phyloP scores from a whole-genome alignment of 2,797 vertebrate species.

The Pristis pectinata region DNA sequence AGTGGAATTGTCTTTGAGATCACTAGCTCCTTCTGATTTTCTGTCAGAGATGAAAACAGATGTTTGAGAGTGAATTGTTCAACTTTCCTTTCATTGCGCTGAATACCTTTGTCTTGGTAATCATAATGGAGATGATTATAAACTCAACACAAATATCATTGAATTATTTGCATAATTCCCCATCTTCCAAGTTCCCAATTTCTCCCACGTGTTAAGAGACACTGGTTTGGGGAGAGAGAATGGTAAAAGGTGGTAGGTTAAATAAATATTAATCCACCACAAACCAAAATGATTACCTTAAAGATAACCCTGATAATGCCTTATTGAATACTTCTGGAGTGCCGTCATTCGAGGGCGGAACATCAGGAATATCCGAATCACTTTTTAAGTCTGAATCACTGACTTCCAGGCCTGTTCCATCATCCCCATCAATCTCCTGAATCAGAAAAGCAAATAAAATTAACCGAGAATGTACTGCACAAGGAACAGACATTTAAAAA shows the following conservation, averaged over 20 bases:
- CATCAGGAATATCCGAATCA: constrained; percentile 71
- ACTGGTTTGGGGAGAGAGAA: neutral
- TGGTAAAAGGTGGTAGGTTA: neutral
- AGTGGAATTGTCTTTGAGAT: neutral
- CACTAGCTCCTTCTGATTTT: neutral
- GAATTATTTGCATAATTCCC: neutral
- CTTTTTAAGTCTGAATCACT: constrained; percentile 69
- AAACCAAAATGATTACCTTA: constrained; percentile 64
- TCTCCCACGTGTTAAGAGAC: neutral
- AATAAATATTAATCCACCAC: neutral
- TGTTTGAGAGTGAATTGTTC: neutral
- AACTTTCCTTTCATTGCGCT: neutral
- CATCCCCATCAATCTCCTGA: constrained; percentile 79
- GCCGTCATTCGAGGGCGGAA: constrained; percentile 70
- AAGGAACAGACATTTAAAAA: constrained; percentile 25
- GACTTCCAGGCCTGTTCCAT: constrained; percentile 60
- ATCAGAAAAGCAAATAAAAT: constrained; percentile 41
- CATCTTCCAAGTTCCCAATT: neutral
- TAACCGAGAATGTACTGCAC: constrained; percentile 40
- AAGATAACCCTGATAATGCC: constrained; percentile 84
- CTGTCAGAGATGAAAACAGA: neutral
- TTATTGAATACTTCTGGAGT: constrained; percentile 88
- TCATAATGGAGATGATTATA: neutral
- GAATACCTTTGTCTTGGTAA: neutral
- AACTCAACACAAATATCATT: neutral